Evolutionary conservation across 1,140 invertebrate genomes (phyloP).

Genomic region (Atopsyche davidsoni): DNA sequence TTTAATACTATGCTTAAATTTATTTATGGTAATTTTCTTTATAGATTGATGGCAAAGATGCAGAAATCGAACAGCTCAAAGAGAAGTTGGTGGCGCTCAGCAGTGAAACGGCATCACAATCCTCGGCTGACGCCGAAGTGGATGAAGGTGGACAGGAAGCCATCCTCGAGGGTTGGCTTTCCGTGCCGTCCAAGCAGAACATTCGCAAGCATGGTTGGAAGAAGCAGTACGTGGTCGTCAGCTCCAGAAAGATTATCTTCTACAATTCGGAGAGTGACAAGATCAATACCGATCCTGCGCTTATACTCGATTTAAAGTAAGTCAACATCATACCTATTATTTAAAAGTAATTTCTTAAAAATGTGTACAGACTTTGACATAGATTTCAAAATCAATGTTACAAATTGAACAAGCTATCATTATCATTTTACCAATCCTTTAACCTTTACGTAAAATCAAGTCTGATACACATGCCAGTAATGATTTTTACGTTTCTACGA

Average conservation of each 20-base stretch:
- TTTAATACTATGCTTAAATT: no score
- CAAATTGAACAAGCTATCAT: no score
- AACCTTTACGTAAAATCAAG: no score
- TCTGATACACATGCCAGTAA: no score
- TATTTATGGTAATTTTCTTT: no score
- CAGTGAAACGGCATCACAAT: slow-evolving; percentile 84
- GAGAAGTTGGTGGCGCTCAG: slow-evolving; percentile 70
- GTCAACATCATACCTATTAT: slow-evolving; percentile 31
- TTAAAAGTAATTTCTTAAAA: slow-evolving; percentile 1
- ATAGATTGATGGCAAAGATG: slow-evolving; percentile 83
- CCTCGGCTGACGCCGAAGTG: slow-evolving; percentile 81
- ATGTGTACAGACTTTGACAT: no score
- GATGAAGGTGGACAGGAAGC: slow-evolving; percentile 76
- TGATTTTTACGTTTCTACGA: no score
- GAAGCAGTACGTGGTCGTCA: slow-evolving; percentile 95
- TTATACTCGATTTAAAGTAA: slow-evolving; percentile 92
- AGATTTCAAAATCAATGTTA: no score
- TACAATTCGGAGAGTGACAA: slow-evolving; percentile 94
- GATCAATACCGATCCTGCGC: slow-evolving; percentile 87
- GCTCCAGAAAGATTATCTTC: slow-evolving; percentile 95
- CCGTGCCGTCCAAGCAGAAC: slow-evolving; percentile 92
- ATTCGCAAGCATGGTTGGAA: slow-evolving; percentile 94
- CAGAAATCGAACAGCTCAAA: slow-evolving; percentile 88
- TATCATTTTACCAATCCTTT: no score
- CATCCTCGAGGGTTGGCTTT: slow-evolving; percentile 91